Base-by-base conservation (phyloP, 2,888 invertebrate species). In the Cantharis rustica region DNA sequence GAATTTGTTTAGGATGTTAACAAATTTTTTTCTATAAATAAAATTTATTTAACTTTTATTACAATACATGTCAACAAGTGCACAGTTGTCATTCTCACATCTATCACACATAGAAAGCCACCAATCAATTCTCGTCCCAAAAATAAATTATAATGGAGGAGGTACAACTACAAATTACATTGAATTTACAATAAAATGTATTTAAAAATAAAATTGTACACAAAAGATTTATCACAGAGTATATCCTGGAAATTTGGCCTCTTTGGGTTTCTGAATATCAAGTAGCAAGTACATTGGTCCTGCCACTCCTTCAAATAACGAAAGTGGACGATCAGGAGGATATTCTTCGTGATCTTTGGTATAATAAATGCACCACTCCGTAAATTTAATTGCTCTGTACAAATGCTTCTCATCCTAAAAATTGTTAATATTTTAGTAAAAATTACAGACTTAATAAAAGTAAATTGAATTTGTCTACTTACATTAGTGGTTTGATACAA, bases 221-320 rank as follows among this genome's bases (percentile, higher is more conserved):
- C 62, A 73, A 71, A 26, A 68, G 15, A 68, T 31, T 72, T 73
- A 66, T 79, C 85, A 88, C 69, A 87, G 78, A 5, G 87, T 87
- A 78, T 85, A 95, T 4, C 92, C 95, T 26, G 96, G 96, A 86
- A 96, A 96, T 85, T 91, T 92, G 0, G 96, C 93, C 15, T 91
- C 87, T 61, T 87, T 80, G 0, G 94, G 92, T 73, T 92, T 86
- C 77, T 91, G 89, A 70, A 96, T 87, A 84, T 96, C 96, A 62
- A 91, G 87, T 27, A 95, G 89, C 82, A 95, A 92, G 86, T 94
- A 95, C 82, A 95, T 90, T 0, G 94, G 92, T 15, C 96, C 96
- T 63, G 94, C 90, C 76, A 95, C 87, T 16, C 94, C 97, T 91
- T 97, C 97, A 86, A 94, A 97, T 69, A 97, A 88, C 0, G 96